A percentile compares a stretch with the other conserved stretches of the same genome.
Conservation (phyloP, 2,113 vertebrate species). For the Picathartes gymnocephalus region DNA sequence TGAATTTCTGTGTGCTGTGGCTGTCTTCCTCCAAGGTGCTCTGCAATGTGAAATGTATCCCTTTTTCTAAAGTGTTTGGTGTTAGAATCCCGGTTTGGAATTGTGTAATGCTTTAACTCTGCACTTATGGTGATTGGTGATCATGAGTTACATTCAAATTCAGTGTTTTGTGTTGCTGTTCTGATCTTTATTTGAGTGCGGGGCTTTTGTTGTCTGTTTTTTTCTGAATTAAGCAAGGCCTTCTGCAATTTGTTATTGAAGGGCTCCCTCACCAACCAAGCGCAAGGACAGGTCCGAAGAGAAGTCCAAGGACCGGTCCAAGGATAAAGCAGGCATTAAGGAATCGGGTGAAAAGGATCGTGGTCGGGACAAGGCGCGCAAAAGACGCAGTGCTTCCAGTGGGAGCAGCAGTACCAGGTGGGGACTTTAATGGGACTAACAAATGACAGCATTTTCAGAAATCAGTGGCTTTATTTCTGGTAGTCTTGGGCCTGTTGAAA, state of each 20-base stretch:
- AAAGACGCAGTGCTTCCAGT: slow-evolving; percentile 90
- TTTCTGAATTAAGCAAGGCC: neutral
- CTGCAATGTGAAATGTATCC: neutral
- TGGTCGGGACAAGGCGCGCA: slow-evolving; percentile 87
- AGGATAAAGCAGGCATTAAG: slow-evolving; percentile 86
- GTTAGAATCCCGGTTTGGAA: too few species aligned
- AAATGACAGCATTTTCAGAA: neutral
- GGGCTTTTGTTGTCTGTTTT: neutral
- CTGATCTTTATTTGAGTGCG: neutral
- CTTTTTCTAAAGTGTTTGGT: neutral
- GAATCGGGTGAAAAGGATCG: slow-evolving; percentile 89
- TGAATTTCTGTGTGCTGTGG: neutral
- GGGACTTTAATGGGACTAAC: neutral
- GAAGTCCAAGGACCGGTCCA: slow-evolving; percentile 90
- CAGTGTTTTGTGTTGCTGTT: neutral
- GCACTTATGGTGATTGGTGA: neutral
- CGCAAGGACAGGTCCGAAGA: slow-evolving; percentile 92
- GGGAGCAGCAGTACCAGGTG: slow-evolving; percentile 91
- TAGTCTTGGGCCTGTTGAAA: neutral
- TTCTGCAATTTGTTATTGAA: slow-evolving; percentile 41
- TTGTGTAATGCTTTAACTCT: neutral
- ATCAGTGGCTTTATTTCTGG: neutral
- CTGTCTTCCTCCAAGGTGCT: neutral
- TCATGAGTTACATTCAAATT: neutral
- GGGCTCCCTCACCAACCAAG: slow-evolving; percentile 96